phyloP scores from a whole-genome alignment of 2,797 vertebrate species.

The Tinamus major region DNA sequence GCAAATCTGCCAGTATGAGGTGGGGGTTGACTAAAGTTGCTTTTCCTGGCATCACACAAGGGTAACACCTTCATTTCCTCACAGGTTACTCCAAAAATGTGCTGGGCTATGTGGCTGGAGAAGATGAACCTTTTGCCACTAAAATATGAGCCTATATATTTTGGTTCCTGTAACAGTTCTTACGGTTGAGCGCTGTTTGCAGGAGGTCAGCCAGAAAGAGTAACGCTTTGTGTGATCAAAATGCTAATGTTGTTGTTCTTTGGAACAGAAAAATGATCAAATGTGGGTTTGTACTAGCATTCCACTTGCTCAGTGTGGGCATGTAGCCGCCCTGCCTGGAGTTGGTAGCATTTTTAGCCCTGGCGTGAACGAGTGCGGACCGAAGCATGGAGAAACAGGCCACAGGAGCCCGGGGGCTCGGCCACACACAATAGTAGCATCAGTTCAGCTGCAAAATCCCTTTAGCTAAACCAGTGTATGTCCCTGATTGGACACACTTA shows the following conservation, averaged over 20 bases:
- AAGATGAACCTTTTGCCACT: not conserved
- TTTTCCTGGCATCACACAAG: not conserved
- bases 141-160: not conserved
- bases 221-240: not conserved
- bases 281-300: constrained; percentile 8
- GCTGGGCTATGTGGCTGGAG: not conserved
- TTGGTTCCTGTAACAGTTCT: not conserved
- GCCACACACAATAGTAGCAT: constrained; percentile 43
- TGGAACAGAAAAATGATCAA: constrained; percentile 26
- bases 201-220: not conserved
- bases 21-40: not conserved
- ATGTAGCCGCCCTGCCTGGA: constrained; percentile 38
- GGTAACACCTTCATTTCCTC: not conserved
- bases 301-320: constrained; percentile 56
- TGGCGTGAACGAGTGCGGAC: constrained; percentile 51
- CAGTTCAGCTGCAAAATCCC: constrained; percentile 67
- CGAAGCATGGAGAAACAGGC: constrained; percentile 44
- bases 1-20: not conserved
- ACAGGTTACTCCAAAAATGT: not conserved
- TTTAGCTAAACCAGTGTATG: constrained; percentile 51
- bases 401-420: constrained; percentile 12
- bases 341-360: not conserved
- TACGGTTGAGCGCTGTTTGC: not conserved
- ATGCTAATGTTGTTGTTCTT: constrained; percentile 29
- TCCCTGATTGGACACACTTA: constrained; percentile 65